Percentiles rank a stretch among this genome's conserved stretches.
phyloP scores from a whole-genome alignment of 2,113 vertebrate species.

The Thermophis baileyi region DNA sequence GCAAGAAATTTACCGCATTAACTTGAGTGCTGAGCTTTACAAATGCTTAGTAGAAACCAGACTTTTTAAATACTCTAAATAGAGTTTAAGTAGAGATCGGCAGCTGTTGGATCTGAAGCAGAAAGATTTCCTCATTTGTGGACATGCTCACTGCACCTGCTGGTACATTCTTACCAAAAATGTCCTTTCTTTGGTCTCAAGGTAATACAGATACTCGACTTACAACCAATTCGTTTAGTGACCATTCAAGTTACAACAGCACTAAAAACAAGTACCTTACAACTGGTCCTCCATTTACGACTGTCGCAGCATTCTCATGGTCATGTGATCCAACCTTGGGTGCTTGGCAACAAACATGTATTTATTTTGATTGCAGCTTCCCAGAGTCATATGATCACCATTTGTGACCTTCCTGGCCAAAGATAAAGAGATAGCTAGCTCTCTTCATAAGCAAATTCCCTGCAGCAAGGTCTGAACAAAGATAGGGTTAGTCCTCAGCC shows the following conservation, averaged over 20 bases:
- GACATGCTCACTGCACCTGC: neutral
- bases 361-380: neutral
- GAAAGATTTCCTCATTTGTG: neutral
- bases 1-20: constrained; percentile 28
- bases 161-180: neutral
- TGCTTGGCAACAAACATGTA: neutral
- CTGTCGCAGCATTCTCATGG: neutral
- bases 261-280: neutral
- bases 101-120: neutral
- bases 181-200: neutral
- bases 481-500: too few relatives aligned
- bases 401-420: neutral
- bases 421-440: too few relatives aligned
- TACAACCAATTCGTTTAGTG: neutral
- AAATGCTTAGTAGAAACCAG: constrained; percentile 2
- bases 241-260: neutral
- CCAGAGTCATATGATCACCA: neutral
- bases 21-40: constrained; percentile 2
- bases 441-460: too few relatives aligned
- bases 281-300: neutral
- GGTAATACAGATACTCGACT: neutral
- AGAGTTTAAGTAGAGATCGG: neutral
- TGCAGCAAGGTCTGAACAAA: too few relatives aligned
- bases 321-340: neutral
- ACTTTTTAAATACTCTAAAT: neutral